Conservation (phyloP, 1,140 invertebrate species). For the Drosophila paulistorum region DNA sequence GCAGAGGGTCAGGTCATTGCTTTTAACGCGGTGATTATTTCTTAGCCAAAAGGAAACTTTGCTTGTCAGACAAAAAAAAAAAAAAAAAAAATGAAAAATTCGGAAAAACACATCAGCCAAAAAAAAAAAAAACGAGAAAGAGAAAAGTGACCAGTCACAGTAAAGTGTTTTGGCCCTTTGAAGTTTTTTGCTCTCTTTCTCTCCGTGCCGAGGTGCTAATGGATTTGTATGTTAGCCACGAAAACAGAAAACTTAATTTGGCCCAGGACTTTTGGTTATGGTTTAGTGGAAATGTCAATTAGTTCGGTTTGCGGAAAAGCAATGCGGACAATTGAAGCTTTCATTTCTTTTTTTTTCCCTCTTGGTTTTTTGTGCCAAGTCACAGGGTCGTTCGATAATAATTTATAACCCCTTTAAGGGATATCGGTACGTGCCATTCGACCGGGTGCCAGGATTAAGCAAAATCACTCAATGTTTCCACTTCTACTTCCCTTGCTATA, state of each 20-base stretch:
- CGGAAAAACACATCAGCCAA: background rate
- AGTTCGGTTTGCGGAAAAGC: slow-evolving; percentile 17
- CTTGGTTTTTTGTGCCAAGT: background rate
- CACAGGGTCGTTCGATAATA: background rate
- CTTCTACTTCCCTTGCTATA: background rate
- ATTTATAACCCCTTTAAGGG: background rate
- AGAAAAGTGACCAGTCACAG: slow-evolving; percentile 49
- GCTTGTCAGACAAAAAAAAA: background rate
- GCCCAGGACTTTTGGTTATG: slow-evolving; percentile 6
- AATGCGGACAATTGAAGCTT: slow-evolving; percentile 4
- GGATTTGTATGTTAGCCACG: slow-evolving; percentile 41
- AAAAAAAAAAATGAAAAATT: slow-evolving; percentile 14
- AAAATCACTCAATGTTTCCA: background rate
- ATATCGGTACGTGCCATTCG: slow-evolving; percentile 30
- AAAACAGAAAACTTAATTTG: slow-evolving; percentile 43
- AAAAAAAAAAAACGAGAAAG: background rate
- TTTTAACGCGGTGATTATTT: slow-evolving; percentile 64
- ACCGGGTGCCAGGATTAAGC: slow-evolving; percentile 29
- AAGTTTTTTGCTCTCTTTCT: slow-evolving; percentile 29
- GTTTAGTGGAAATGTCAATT: slow-evolving; percentile 23
- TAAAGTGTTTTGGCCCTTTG: slow-evolving; percentile 45
- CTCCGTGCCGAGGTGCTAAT: slow-evolving; percentile 35
- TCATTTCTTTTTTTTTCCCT: background rate
- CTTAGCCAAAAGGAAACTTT: slow-evolving; percentile 23
- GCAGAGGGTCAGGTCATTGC: slow-evolving; percentile 54